Evolutionary conservation across 1,140 invertebrate species (phyloP).

Genomic region (Hypothenemus hampei): DNA sequence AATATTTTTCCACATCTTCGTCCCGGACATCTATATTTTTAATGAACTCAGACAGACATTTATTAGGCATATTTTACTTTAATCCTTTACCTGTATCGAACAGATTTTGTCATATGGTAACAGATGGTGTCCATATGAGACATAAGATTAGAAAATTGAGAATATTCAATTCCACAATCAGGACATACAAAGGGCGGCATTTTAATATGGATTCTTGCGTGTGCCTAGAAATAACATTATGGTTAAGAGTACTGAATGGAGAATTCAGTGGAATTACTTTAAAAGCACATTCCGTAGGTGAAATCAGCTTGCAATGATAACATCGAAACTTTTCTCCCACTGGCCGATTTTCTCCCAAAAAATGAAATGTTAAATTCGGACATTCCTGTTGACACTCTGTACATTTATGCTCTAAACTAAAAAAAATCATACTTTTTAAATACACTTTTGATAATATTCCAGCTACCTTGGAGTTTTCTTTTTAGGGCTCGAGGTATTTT

Average conservation of each 20-base stretch:
- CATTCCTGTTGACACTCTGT: slow-evolving; percentile 31
- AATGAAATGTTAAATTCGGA: slow-evolving; percentile 27
- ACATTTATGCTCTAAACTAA: too few species aligned
- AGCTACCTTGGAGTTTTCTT: too few species aligned
- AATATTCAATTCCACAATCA: slow-evolving; percentile 49
- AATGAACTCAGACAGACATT: neutral
- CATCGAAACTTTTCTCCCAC: slow-evolving; percentile 29
- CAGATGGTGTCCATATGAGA: slow-evolving; percentile 49
- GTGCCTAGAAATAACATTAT: slow-evolving; percentile 35
- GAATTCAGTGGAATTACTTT: neutral
- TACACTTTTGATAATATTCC: too few species aligned
- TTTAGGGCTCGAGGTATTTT: too few species aligned
- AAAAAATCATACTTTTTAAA: too few species aligned
- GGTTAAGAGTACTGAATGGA: neutral
- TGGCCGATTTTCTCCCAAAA: slow-evolving; percentile 31
- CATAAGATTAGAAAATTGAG: slow-evolving; percentile 41
- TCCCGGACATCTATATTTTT: slow-evolving; percentile 42
- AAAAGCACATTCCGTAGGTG: slow-evolving; percentile 45
- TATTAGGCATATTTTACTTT: neutral
- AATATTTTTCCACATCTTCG: slow-evolving; percentile 44
- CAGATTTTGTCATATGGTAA: slow-evolving; percentile 50
- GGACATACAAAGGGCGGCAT: slow-evolving; percentile 49
- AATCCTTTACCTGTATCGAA: slow-evolving; percentile 32
- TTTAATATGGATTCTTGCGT: slow-evolving; percentile 48
- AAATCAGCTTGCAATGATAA: slow-evolving; percentile 45